Base-by-base conservation (phyloP, 2,888 invertebrate species). In the Trissonchulus latispiculum region DNA sequence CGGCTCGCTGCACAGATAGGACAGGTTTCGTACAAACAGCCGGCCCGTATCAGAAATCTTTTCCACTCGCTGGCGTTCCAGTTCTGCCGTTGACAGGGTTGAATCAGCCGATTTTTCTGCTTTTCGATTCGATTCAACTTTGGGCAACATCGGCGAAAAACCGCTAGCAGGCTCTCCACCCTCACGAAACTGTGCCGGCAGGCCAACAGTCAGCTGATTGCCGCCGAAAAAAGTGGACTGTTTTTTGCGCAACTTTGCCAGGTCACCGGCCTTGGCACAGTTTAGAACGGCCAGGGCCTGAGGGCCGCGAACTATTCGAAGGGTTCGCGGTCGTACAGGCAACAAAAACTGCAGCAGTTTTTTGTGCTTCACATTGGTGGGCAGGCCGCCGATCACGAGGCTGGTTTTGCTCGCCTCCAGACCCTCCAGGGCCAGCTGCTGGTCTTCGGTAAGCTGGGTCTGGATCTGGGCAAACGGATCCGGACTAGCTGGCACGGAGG, bases 1-100 rank as follows among this genome's bases (percentile, higher is more conserved):
- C 75, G 91, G 90, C 36, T 68, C 94, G 0, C 89, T 91, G 3
- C 90, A 88, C 1, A 90, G 88, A 81, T 94, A 97, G 0, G 94
- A 87, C 74, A 97, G 87, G 86, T 97, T 97, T 75, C 96, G 87
- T 0, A 95, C 87, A 86, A 93, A 97, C 80, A 97, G 90, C 78
- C 91, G 88, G 1, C 97, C 97, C 77, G 95, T 93, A 81, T 87
- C 80, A 33, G 78, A 76, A 61, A 80, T 79, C 64, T 76, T 75
- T 32, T 80, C 79, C 1, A 76, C 74, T 36, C 77, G 64, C n/a
- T 48, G 70, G 71, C 59, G 66, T 2, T 62, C 32, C 36, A n/a
- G n/a, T n/a, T n/a, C n/a, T n/a, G n/a, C n/a, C n/a, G n/a, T n/a
- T n/a, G n/a, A n/a, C n/a, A n/a, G n/a, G n/a, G n/a, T n/a, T n/a